phyloP scores from a whole-genome alignment of 2,797 vertebrate genomes.

The Prunella strophiata region DNA sequence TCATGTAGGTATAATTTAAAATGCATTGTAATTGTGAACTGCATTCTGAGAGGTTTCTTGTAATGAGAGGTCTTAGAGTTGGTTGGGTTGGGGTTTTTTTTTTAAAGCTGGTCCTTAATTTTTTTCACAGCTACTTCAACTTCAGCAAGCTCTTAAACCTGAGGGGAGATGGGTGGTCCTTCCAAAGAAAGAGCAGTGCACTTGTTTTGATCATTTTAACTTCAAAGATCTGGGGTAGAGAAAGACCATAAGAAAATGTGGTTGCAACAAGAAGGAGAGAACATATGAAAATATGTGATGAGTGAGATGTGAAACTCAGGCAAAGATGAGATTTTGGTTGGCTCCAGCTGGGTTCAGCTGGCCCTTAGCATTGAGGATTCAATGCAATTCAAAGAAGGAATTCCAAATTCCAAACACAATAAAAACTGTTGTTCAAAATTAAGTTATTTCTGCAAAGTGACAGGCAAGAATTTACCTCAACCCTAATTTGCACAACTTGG shows the following conservation, averaged over 20 bases:
- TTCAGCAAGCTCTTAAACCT: background rate
- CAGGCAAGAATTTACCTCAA: background rate
- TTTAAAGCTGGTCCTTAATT: background rate
- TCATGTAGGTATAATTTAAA: background rate
- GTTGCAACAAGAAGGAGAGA: background rate
- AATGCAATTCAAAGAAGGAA: background rate
- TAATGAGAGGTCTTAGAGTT: background rate
- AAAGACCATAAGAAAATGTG: background rate
- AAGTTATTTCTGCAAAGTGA: background rate
- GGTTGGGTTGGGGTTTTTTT: fast-evolving
- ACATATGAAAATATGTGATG: background rate
- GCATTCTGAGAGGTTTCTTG: background rate
- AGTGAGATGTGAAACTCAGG: background rate
- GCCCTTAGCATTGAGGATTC: background rate
- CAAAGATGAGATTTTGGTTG: background rate
- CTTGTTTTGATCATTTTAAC: background rate
- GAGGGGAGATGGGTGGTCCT: background rate
- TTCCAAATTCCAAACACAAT: background rate
- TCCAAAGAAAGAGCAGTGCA: background rate
- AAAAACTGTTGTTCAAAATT: background rate
- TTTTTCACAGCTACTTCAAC: background rate
- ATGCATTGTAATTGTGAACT: background rate
- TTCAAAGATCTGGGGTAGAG: background rate
- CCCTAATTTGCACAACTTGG: background rate
- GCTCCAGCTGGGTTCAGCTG: background rate